phyloP scores from a whole-genome alignment of 2,888 invertebrate species.

The Papilio gigon region DNA sequence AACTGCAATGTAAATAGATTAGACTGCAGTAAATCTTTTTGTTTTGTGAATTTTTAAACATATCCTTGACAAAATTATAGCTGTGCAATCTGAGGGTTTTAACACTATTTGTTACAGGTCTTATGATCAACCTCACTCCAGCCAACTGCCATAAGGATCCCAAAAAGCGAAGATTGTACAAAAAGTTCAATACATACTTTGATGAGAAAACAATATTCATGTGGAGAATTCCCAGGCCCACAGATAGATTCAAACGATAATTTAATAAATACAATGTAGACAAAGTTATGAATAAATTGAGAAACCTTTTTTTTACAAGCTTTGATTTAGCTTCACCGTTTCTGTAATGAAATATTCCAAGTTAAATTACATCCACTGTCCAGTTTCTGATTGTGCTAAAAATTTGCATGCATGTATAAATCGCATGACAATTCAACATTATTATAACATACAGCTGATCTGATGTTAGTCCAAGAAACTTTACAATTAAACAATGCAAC shows the following conservation, averaged over 20 bases:
- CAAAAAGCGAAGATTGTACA: constrained; percentile 84
- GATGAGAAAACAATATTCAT: constrained; percentile 87
- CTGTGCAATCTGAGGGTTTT: no score
- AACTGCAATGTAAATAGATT: no score
- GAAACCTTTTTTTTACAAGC: neutral
- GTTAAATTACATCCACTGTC: no score
- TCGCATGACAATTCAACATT: no score
- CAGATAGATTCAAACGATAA: constrained; percentile 68
- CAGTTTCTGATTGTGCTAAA: no score
- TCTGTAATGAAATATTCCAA: no score
- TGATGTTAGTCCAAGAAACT: no score
- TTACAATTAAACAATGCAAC: no score
- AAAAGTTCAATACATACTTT: constrained; percentile 92
- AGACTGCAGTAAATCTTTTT: neutral
- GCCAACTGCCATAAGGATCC: constrained; percentile 86
- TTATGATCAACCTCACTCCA: constrained; percentile 89
- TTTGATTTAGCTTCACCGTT: neutral
- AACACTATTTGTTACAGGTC: constrained; percentile 83
- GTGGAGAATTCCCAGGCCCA: constrained; percentile 67
- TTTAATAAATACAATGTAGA: constrained; percentile 13
- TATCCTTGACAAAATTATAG: no score
- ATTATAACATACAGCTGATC: no score
- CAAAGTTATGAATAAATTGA: neutral
- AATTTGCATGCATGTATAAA: no score
- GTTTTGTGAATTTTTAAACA: neutral